Percentiles rank a stretch among this genome's conserved stretches.
Evolutionary conservation across 2,888 invertebrate genomes (phyloP).

Genomic region (Slavum lentiscoides): DNA sequence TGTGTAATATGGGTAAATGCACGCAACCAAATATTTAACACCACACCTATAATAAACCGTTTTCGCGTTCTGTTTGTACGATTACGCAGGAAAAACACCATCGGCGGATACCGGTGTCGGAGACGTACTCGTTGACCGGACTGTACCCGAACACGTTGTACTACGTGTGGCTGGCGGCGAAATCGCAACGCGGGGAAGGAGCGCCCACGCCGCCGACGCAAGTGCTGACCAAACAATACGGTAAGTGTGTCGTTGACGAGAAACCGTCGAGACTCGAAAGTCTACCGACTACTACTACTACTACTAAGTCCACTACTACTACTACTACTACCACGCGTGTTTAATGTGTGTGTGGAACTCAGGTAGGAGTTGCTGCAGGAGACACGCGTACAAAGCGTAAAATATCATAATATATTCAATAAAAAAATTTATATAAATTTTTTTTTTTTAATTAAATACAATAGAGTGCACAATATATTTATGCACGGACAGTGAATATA

Average conservation of each 20-base stretch:
- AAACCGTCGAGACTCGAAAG: background rate
- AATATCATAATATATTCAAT: background rate
- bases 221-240: constrained; percentile 94
- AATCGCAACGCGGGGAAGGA: constrained; percentile 90
- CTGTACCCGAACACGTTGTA: constrained; percentile 95
- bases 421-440: too few species aligned
- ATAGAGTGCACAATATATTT: background rate
- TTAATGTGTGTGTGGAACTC: background rate
- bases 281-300: background rate
- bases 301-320: background rate
- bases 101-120: constrained; percentile 70
- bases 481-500: background rate
- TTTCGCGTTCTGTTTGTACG: background rate
- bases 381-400: background rate
- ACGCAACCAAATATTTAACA: too few species aligned
- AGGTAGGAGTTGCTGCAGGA: constrained; percentile 53
- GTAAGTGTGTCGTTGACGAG: constrained; percentile 68
- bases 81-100: constrained; percentile 72
- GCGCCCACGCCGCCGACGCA: constrained; percentile 93
- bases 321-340: background rate
- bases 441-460: background rate
- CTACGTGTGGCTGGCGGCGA: constrained; percentile 94
- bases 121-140: constrained; percentile 84
- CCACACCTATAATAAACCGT: too few species aligned
- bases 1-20: too few species aligned